Evolutionary conservation across 1,140 invertebrate species (phyloP), one percentile per base, ranked within the genome.

Genomic region (Bombus breviceps): DNA sequence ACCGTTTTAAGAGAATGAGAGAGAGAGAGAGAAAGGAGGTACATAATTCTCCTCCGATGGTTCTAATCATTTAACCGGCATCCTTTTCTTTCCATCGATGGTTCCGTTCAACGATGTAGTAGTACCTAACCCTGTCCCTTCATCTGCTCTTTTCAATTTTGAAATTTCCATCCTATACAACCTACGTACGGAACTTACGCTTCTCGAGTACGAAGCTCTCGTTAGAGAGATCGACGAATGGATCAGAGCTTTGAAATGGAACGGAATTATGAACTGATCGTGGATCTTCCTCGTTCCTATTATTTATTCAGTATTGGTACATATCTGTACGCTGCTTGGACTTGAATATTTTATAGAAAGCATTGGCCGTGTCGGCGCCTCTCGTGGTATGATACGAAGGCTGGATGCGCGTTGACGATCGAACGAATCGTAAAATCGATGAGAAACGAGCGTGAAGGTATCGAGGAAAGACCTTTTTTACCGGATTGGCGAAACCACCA

Each of bases 281-380:
- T 62, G 75, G 85, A 83, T 87, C 80, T 41, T 59, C 81, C 75
- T 28, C 62, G 75, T 71, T 62, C 64, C 66, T 81, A 69, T 90
- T 88, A 88, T 82, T 90, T 90, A 90, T 90, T 90, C 88, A 90
- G 81, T 77, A 85, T 82, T 41, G 76, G 72, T 78, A 78, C 72
- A 86, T 90, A 90, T 83, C 79, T 82, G 78, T 69, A 87, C 75
- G 86, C 64, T 87, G 81, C 47, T 77, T 78, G 59, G 59, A 76
- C 39, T 74, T 90, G 89, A 90, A 90, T 90, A 90, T 90, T 90
- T 90, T 81, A 90, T 86, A 68, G 53, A 64, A 80, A 85, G 78
- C 77, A 72, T 90, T 80, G 81, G 34, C 72, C 77, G 68, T 85
- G 79, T 90, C 86, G 69, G 68, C 80, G 66, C 47, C 34, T 62